phyloP scores from a whole-genome alignment of 2,113 vertebrate genomes.

The Lates calcarifer region DNA sequence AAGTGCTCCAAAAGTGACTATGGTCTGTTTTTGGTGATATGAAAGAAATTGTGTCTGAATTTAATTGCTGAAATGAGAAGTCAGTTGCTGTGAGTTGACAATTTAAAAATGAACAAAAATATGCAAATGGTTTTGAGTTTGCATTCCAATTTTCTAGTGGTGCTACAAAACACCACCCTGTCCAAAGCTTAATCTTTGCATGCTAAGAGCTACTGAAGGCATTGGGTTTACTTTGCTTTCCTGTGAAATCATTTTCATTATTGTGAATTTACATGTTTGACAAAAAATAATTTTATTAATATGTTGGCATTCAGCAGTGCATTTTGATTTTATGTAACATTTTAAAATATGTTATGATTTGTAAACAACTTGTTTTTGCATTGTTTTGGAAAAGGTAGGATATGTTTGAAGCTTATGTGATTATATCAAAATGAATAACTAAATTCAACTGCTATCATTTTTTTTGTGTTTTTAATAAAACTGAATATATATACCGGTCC shows the following conservation, averaged over 20 bases:
- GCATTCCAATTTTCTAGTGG: constrained; percentile 61
- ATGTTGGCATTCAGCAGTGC: constrained; percentile 9
- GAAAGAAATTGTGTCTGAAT: constrained; percentile 90
- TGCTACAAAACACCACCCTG: constrained; percentile 33
- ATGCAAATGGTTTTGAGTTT: constrained; percentile 90
- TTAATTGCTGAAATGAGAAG: constrained; percentile 92
- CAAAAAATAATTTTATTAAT: constrained; percentile 13
- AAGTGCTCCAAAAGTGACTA: constrained; percentile 84
- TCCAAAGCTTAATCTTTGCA: constrained; percentile 55
- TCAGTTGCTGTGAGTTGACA: constrained; percentile 89
- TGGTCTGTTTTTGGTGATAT: constrained; percentile 90
- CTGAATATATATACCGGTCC: constrained; percentile 25
- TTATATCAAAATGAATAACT: constrained; percentile 48
- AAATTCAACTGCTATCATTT: constrained; percentile 64
- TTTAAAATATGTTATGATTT: constrained; percentile 39
- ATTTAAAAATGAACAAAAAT: constrained; percentile 90
- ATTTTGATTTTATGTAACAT: constrained; percentile 35
- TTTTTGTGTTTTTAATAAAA: constrained; percentile 76
- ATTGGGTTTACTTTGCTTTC: constrained; percentile 27
- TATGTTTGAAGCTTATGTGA: constrained; percentile 46
- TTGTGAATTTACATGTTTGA: constrained; percentile 29
- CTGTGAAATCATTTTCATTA: constrained; percentile 31
- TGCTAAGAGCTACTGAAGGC: constrained; percentile 40
- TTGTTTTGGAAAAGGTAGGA: constrained; percentile 28
- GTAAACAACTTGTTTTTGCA: constrained; percentile 47